phyloP scores from a whole-genome alignment of 2,797 vertebrate species.

The Micrastur ruficollis region DNA sequence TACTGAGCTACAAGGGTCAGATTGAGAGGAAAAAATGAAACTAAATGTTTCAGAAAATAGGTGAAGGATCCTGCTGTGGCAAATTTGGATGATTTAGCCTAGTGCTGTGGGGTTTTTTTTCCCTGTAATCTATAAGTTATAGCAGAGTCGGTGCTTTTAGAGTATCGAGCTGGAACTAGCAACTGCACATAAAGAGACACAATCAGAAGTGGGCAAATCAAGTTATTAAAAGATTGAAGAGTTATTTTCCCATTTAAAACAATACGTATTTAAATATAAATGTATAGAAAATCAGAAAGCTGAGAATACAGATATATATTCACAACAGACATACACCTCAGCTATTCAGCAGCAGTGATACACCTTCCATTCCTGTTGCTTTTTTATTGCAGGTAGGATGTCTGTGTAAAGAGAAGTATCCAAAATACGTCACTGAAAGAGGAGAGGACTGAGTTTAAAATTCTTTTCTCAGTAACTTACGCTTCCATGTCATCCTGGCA shows the following conservation, averaged over 20 bases:
- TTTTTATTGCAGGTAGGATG: neutral
- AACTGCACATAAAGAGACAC: neutral
- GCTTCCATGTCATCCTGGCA: neutral
- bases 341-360: neutral
- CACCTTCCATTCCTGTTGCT: neutral
- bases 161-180: neutral
- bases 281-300: neutral
- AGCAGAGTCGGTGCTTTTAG: neutral
- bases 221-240: neutral
- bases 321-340: neutral
- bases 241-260: neutral
- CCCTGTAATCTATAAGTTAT: neutral
- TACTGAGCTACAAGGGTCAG: conserved; percentile 27
- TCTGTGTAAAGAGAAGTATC: neutral
- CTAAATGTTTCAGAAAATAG: conserved; percentile 45
- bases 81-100: conserved; percentile 52
- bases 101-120: neutral
- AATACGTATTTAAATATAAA: neutral
- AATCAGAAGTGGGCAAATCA: neutral
- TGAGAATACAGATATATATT: neutral
- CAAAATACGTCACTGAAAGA: neutral
- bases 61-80: conserved; percentile 19
- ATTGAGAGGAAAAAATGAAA: conserved; percentile 43
- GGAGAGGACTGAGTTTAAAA: neutral
- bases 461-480: neutral